Base-by-base conservation (phyloP, 2,797 vertebrate genomes). In the Potorous gilbertii region DNA sequence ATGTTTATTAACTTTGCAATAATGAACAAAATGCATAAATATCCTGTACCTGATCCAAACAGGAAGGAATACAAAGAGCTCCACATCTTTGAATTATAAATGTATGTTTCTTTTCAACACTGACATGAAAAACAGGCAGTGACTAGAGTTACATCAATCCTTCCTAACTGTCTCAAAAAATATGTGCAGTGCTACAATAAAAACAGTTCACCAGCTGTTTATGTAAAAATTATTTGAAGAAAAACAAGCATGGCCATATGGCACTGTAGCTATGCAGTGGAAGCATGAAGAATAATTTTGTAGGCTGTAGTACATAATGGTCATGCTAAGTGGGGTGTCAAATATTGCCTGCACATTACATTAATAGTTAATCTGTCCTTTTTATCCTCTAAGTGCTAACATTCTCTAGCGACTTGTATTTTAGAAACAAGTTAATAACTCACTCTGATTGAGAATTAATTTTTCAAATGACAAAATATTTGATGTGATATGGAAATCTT, bases 121-220 rank as follows among this genome's bases (percentile, higher is more conserved):
- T 98, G 97, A 98, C 96, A 98, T 92, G 54, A 96, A 98, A 98
- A 98, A 50, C 95, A 97, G 96, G 56, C 93, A 98, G 93, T 97
- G 98, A 97, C 74, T 97, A 96, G 92, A 98, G 96, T 98, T 98
- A 95, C 97, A 98, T 98, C 97, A 98, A 94, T 98, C 97, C 95
- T 98, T 98, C 96, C 96, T 97, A 98, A 98, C 96, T 98, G 97
- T 98, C 98, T 98, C 97, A 97, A 98, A 98, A 99, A 99, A 99
- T 98, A 98, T 99, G 98, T 98, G 98, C 98, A 96, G 95, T 96
- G 97, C 98, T 99, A 98, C 98, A 98, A 98, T 98, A 98, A 98
- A 98, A 99, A 98, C 98, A 98, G 97, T 98, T 98, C 97, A 99
- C 98, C 98, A 99, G 98, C 98, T 99, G 98, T 99, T 99, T 99